These are phyloP conservation scores for Polietes domitor DNA, from an alignment of 2,888 invertebrate genomes.

Conservation along the genomic window DNA sequence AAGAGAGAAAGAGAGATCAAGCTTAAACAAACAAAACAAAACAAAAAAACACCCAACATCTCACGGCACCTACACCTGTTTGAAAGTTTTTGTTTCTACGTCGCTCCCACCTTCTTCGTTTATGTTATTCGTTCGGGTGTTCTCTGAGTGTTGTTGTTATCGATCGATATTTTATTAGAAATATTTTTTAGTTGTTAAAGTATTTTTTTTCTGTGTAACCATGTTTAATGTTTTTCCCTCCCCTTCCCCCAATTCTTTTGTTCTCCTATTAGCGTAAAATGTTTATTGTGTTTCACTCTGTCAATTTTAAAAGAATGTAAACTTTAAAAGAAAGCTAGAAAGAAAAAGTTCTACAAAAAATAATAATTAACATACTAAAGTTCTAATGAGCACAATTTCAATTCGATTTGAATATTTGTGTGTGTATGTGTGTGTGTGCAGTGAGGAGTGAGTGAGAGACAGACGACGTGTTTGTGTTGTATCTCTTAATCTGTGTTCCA, in stretches of 20 bases:
- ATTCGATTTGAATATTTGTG: neutral
- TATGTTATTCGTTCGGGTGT: constrained; percentile 40
- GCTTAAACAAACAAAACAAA: neutral
- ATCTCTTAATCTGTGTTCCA: neutral
- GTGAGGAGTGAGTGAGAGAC: neutral
- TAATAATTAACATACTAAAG: neutral
- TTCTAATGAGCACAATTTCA: constrained; percentile 1
- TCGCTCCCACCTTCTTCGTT: neutral
- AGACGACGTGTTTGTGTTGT: too few species aligned
- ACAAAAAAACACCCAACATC: too few species aligned
- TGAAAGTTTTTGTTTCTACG: neutral
- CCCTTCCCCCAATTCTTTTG: neutral
- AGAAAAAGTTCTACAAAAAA: neutral
- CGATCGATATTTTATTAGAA: constrained; percentile 1
- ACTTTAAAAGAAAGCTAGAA: neutral
- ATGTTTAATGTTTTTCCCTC: neutral
- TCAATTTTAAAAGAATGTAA: neutral
- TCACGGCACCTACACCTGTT: neutral
- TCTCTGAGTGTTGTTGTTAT: neutral
- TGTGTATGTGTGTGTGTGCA: too few species aligned
- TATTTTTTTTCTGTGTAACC: neutral
- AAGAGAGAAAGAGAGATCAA: neutral
- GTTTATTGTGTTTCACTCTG: neutral
- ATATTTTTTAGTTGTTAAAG: too few species aligned
- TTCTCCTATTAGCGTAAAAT: neutral